Evolutionary conservation across 1,140 invertebrate genomes (phyloP), one percentile per base, ranked within the genome.

Genomic region (Bombus difficillimus): DNA sequence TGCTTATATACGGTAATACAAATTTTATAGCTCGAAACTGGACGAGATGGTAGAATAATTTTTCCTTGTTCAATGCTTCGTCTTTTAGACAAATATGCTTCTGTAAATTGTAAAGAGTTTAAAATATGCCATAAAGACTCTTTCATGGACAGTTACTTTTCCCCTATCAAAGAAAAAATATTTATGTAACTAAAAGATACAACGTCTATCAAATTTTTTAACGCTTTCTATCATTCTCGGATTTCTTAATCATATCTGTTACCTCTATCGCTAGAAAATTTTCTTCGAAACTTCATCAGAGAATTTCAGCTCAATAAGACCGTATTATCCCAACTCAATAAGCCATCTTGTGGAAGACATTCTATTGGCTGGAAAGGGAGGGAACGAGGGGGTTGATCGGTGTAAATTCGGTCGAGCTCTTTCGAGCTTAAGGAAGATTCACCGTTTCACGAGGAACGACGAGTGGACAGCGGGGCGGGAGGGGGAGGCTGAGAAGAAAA

Each of bases 401-500:
- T 34, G 74, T 87, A 83, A 79, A 89, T 83, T 80, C 41, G 64
- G 64, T 84, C 39, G 69, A 81, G 59, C 59, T 89, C 68, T 69
- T 80, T 89, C 28, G 43, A 64, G 43, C 22, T 62, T 77, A 69
- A 84, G 76, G 79, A 76, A 81, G 72, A 89, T 47, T 80, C 72
- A 73, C 39, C 37, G 68, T 59, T 53, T 3, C 53, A 10, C 34
- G 34, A 13, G 25, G 37, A 25, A 34, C 34, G 22, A 28, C 9
- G 71, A 41, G 25, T 62, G 75, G 37, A 41, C 25, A 9, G 37
- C 1, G 39, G 59, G 43, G 62, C 12, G 34, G 32, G 47, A 34
- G 43, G n/a, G 59, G 18, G 8, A 25, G n/a, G 4, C 34, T 12
- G 47, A 80, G 79, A 83, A 77, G 83, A 80, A 84, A 77, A 57